These are phyloP conservation scores for Acrobasis suavella DNA, from an alignment of 2,888 invertebrate species.

Conservation along the genomic window DNA sequence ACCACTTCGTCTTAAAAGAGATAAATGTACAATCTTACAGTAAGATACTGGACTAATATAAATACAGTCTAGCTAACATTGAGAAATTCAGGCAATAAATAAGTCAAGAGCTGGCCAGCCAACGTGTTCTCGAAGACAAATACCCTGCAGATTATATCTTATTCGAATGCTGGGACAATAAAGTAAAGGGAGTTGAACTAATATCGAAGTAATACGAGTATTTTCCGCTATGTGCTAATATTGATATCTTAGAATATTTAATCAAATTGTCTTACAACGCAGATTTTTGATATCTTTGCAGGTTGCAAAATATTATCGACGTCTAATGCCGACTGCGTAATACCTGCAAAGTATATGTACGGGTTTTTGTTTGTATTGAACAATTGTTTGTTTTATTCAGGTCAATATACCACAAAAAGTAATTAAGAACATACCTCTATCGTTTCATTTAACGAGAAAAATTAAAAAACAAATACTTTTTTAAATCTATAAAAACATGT, in stretches of 20 bases:
- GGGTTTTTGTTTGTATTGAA: too few relatives aligned
- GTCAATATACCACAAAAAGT: too few relatives aligned
- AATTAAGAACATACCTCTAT: too few relatives aligned
- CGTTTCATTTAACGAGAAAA: too few relatives aligned
- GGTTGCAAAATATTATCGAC: too few relatives aligned
- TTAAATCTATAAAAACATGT: too few relatives aligned
- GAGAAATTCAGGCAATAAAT: slow-evolving; percentile 51
- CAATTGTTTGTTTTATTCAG: too few relatives aligned
- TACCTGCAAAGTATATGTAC: too few relatives aligned
- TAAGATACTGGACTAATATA: slow-evolving; percentile 22
- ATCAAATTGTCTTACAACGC: not conserved
- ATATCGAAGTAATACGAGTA: not conserved
- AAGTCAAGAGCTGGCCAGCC: slow-evolving; percentile 51
- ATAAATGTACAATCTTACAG: not conserved
- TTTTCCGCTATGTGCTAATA: not conserved
- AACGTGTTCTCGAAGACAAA: slow-evolving; percentile 28
- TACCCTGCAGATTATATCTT: slow-evolving; percentile 18
- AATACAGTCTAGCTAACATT: slow-evolving; percentile 32
- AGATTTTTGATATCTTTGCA: too few relatives aligned
- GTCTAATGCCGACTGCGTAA: too few relatives aligned
- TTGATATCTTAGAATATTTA: not conserved
- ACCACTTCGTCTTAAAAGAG: too few relatives aligned
- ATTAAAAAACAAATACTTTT: too few relatives aligned
- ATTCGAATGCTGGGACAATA: slow-evolving; percentile 13
- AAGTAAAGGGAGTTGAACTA: slow-evolving; percentile 7